phyloP scores from a whole-genome alignment of 2,888 invertebrate genomes.

The Gasteruption jaculator region DNA sequence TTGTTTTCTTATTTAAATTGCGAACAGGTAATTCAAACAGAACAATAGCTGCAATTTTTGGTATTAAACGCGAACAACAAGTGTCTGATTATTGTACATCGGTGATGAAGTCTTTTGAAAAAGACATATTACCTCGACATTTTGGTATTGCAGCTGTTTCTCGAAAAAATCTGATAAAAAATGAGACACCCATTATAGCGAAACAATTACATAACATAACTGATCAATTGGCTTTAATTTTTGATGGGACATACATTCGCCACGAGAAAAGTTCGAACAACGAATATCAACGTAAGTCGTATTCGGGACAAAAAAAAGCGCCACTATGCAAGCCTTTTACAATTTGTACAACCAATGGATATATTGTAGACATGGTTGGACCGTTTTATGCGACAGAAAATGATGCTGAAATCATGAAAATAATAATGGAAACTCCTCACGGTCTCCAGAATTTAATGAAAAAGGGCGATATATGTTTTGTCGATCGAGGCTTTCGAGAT shows the following conservation, averaged over 20 bases:
- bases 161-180: slow-evolving; percentile 21
- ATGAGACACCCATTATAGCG: slow-evolving; percentile 19
- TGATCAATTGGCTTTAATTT: slow-evolving; percentile 22
- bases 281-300: slow-evolving; percentile 24
- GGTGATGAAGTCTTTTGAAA: slow-evolving; percentile 26
- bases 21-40: slow-evolving; percentile 21
- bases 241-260: slow-evolving; percentile 24
- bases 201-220: slow-evolving; percentile 18
- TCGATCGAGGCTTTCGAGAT: slow-evolving; percentile 31
- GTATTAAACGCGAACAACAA: slow-evolving; percentile 18
- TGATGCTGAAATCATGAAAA: slow-evolving; percentile 30
- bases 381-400: slow-evolving; percentile 27
- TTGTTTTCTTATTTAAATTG: slow-evolving; percentile 23
- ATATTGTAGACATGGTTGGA: slow-evolving; percentile 26
- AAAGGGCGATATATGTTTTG: slow-evolving; percentile 23
- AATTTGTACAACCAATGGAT: slow-evolving; percentile 28
- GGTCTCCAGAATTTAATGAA: slow-evolving; percentile 21
- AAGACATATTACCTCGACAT: slow-evolving; percentile 22
- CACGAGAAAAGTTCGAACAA: slow-evolving; percentile 26
- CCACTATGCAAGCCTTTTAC: slow-evolving; percentile 32
- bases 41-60: slow-evolving; percentile 18
- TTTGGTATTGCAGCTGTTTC: slow-evolving; percentile 20
- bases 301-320: slow-evolving; percentile 28
- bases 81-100: slow-evolving; percentile 23
- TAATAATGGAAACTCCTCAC: slow-evolving; percentile 19